Evolutionary conservation across 2,797 vertebrate genomes (phyloP).

Genomic region (Clarias fuscus): DNA sequence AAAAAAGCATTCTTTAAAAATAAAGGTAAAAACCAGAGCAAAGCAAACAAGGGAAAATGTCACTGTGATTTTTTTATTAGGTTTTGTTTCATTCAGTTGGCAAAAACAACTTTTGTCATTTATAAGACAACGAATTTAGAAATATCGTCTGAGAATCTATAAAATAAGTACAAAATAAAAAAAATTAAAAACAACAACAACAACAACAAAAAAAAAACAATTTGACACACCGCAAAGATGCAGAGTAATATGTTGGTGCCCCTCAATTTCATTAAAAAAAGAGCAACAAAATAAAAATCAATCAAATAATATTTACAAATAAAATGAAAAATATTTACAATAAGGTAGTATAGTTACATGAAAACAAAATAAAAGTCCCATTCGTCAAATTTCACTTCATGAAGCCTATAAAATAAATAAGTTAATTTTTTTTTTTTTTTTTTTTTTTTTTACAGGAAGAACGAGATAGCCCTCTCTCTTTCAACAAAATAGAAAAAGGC

Average conservation of each 20-base stretch:
- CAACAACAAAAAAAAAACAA: slow-evolving; percentile 65
- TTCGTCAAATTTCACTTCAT: slow-evolving; percentile 71
- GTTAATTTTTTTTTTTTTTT: slow-evolving; percentile 50
- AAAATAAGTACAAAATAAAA: slow-evolving; percentile 72
- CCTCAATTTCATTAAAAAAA: slow-evolving; percentile 81
- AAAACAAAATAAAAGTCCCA: slow-evolving; percentile 64
- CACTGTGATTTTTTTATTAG: slow-evolving; percentile 70
- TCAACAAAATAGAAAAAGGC: slow-evolving; percentile 70
- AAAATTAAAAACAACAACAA: slow-evolving; percentile 66
- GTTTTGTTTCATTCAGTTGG: slow-evolving; percentile 78
- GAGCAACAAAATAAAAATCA: slow-evolving; percentile 81
- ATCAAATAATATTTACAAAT: slow-evolving; percentile 90
- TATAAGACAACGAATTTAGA: slow-evolving; percentile 74
- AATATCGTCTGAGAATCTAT: slow-evolving; percentile 67
- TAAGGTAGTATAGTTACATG: slow-evolving; percentile 81
- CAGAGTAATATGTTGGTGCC: slow-evolving; percentile 82
- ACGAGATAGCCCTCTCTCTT: slow-evolving; percentile 49
- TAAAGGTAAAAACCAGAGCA: background rate
- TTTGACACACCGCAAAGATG: slow-evolving; percentile 84
- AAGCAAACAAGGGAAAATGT: slow-evolving; percentile 63
- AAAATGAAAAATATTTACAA: slow-evolving; percentile 91
- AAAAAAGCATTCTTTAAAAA: background rate
- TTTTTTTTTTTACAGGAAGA: slow-evolving; percentile 65
- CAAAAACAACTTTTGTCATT: slow-evolving; percentile 74
- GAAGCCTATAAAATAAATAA: slow-evolving; percentile 79